A percentile compares a stretch with the other conserved stretches of the same genome.
Evolutionary conservation across 2,113 vertebrate genomes (phyloP).

Genomic region (Petrocephalus microphthalmus): DNA sequence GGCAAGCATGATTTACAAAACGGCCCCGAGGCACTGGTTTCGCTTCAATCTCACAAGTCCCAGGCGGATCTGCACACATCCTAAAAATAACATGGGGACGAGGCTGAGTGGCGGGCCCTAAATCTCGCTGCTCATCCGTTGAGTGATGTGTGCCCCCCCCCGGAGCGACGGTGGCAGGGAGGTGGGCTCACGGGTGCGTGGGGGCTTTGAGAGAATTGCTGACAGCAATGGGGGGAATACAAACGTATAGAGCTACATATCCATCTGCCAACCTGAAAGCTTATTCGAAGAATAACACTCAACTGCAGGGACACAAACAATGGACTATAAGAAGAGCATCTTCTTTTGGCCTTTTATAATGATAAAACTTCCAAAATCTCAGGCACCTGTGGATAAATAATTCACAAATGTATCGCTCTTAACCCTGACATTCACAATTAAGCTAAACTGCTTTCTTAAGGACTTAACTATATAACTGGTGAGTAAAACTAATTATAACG

Average conservation of each 20-base stretch:
- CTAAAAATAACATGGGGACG: conserved; percentile 3
- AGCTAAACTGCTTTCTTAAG: not conserved
- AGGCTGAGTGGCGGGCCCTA: not conserved
- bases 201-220: not conserved
- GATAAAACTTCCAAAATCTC: not conserved
- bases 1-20: not conserved
- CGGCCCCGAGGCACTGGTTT: not conserved
- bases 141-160: not conserved
- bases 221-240: not conserved
- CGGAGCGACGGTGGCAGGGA: not conserved
- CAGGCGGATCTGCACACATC: not conserved
- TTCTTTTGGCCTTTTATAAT: not conserved
- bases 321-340: not conserved
- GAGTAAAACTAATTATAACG: not conserved
- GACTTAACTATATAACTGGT: not conserved
- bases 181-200: not conserved
- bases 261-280: not conserved
- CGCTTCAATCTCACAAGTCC: not conserved
- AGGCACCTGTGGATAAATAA: not conserved
- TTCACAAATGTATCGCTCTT: not conserved
- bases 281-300: not conserved
- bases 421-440: not conserved
- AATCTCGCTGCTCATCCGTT: not conserved
- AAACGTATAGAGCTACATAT: not conserved
- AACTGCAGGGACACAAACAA: not conserved